Conservation (phyloP, 1,140 invertebrate genomes). For the Papilio dardanus region DNA sequence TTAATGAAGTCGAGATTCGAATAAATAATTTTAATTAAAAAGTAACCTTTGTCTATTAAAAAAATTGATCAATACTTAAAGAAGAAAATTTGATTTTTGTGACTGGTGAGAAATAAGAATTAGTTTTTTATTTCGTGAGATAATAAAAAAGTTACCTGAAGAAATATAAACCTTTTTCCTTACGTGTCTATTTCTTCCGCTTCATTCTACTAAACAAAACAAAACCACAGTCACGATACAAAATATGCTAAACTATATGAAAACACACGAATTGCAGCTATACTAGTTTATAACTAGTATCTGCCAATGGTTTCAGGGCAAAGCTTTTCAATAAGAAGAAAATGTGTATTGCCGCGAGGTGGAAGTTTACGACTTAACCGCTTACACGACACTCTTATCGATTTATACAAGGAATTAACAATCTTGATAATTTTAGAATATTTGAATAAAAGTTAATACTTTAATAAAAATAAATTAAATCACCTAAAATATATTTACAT, state of each 20-base stretch:
- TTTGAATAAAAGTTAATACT: background rate
- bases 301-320: slow-evolving; percentile 17
- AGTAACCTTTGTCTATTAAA: background rate
- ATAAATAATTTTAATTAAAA: background rate
- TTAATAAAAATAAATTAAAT: background rate
- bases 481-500: background rate
- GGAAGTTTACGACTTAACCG: slow-evolving; percentile 43
- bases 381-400: slow-evolving; percentile 63
- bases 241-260: background rate
- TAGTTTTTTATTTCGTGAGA: too few relatives aligned
- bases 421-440: slow-evolving; percentile 48
- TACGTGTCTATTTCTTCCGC: background rate
- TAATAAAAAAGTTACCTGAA: background rate
- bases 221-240: background rate
- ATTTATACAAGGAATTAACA: slow-evolving; percentile 45
- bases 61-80: too few relatives aligned
- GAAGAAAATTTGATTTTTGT: background rate
- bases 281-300: slow-evolving; percentile 12
- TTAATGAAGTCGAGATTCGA: background rate
- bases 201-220: background rate
- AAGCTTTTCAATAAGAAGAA: slow-evolving; percentile 35
- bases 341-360: slow-evolving; percentile 10
- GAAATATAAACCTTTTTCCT: background rate
- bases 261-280: slow-evolving; percentile 21
- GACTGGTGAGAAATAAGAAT: background rate